These are phyloP conservation scores for Palloptera scutellata DNA, from an alignment of 2,888 invertebrate species.

Conservation along the genomic window DNA sequence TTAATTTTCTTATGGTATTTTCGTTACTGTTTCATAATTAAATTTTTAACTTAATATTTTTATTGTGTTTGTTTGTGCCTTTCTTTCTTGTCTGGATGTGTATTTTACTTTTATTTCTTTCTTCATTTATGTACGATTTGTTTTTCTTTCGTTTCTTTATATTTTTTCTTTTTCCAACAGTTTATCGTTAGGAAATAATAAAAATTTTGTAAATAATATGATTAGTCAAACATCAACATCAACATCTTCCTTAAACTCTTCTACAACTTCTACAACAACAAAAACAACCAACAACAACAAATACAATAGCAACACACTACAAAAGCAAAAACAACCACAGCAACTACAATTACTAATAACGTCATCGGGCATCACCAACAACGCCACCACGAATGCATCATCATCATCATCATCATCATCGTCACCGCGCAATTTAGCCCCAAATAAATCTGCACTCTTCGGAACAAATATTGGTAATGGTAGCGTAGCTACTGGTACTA, in stretches of 20 bases:
- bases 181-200: conserved; percentile 62
- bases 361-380: conserved; percentile 39
- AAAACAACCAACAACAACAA: conserved; percentile 33
- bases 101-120: conserved; percentile 33
- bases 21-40: conserved; percentile 12
- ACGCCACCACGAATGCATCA: conserved; percentile 32
- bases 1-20: not conserved
- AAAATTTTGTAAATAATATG: conserved; percentile 62
- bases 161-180: conserved; percentile 48
- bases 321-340: conserved; percentile 41
- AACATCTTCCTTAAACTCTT: conserved; percentile 38
- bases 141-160: conserved; percentile 36
- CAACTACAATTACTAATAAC: conserved; percentile 35
- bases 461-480: conserved; percentile 40
- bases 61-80: conserved; percentile 33
- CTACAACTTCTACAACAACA: conserved; percentile 38
- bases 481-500: conserved; percentile 16
- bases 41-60: conserved; percentile 21
- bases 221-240: conserved; percentile 50
- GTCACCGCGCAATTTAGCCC: conserved; percentile 47
- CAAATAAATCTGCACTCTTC: conserved; percentile 63
- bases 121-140: conserved; percentile 29
- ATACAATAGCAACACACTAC: conserved; percentile 32
- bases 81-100: conserved; percentile 28
- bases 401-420: conserved; percentile 35